Evolutionary conservation across 2,797 vertebrate species (phyloP), one percentile per base, ranked within the genome.

Genomic region (Paedocypris micromegethes): DNA sequence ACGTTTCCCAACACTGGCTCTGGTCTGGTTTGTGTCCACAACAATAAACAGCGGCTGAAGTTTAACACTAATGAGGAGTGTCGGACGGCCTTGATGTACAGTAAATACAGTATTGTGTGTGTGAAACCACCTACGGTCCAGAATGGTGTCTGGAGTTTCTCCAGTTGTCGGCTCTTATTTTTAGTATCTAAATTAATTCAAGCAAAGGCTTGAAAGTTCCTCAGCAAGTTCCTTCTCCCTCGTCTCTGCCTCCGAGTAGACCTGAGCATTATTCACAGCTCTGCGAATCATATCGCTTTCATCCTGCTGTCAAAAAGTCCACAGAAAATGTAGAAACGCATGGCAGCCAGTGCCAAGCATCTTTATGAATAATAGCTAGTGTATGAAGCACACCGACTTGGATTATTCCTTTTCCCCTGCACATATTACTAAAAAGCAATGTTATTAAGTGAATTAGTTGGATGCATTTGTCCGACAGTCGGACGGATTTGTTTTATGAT

Each of bases 221-320:
- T 63, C 57, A 64, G 66, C 71, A 75, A 70, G 74, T 62, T 53
- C 43, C 54, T 49, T 9, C 66, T 23, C 45, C 41, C 9, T 50
- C 7, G 42, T 58, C 51, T 59, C 63, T 66, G 71, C 65, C 80
- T 79, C 78, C 74, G 75, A 86, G 82, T 74, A 73, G 80, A 80
- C 58, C 76, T 60, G 57, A 65, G 71, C 43, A 39, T 77, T 70
- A 44, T 70, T 74, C 71, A 58, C 75, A 81, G 83, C 84, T 86
- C 84, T 84, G 83, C 79, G 84, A 86, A 89, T 85, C 49, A 74
- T 56, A 80, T 81, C 69, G 4, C 65, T 80, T 84, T 83, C 79
- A 83, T 85, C 75, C 38, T 62, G 78, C 47, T 9, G 66, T 75
- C 78, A 58, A 51, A 77, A 78, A 61, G 78, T 64, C 53, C 74